Percentiles rank a stretch among this genome's conserved stretches.
Conservation (phyloP, 2,888 invertebrate species). For the Microchrysa polita region DNA sequence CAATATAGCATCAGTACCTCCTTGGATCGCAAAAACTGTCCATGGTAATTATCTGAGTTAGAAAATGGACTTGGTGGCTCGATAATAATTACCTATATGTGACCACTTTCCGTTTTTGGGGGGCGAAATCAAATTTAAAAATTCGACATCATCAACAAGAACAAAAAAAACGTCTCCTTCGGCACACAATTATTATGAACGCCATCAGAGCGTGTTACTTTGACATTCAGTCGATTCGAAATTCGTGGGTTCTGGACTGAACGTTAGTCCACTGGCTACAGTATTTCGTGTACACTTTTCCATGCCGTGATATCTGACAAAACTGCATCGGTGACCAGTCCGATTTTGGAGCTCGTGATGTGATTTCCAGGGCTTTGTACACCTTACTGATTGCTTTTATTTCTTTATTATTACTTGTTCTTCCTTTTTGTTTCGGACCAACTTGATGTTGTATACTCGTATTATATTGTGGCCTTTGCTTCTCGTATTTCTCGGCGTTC, state of each 20-base stretch:
- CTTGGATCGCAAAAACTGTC: too few species aligned
- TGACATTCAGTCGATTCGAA: slow-evolving; percentile 31
- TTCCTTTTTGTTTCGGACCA: background rate
- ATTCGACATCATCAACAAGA: slow-evolving; percentile 46
- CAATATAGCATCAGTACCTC: too few species aligned
- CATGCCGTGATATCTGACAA: background rate
- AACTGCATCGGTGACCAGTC: slow-evolving; percentile 11
- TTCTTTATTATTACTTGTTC: slow-evolving; percentile 12
- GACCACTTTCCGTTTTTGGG: slow-evolving; percentile 46
- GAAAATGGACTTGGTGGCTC: too few species aligned
- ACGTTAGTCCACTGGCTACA: background rate
- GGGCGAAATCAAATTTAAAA: slow-evolving; percentile 49
- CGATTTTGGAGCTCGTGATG: slow-evolving; percentile 1
- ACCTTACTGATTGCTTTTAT: slow-evolving; percentile 31
- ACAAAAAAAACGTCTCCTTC: slow-evolving; percentile 46
- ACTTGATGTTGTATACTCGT: background rate
- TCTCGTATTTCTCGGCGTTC: slow-evolving; percentile 12
- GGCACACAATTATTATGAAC: slow-evolving; percentile 49
- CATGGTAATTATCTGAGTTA: too few species aligned
- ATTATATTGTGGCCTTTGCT: background rate
- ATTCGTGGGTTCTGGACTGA: slow-evolving; percentile 1
- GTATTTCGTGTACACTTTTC: background rate
- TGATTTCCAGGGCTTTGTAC: slow-evolving; percentile 38
- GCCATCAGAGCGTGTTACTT: slow-evolving; percentile 49
- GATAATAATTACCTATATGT: background rate